phyloP scores from a whole-genome alignment of 1,140 invertebrate species.

The Parapsyche elsis region DNA sequence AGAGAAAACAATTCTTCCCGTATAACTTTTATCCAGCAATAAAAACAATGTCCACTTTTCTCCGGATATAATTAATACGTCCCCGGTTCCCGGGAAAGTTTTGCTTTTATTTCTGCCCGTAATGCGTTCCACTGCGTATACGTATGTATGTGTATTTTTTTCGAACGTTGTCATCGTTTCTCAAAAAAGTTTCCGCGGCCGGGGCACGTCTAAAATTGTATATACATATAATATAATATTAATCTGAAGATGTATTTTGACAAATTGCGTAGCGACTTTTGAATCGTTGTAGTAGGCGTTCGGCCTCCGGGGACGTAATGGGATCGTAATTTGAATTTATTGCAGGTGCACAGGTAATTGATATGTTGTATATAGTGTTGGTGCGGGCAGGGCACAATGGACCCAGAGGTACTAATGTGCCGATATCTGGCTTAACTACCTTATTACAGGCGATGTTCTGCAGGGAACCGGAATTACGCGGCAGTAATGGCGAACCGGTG shows the following conservation, averaged over 20 bases:
- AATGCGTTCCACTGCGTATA: constrained; percentile 22
- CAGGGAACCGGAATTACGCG: constrained; percentile 43
- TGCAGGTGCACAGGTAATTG: constrained; percentile 51
- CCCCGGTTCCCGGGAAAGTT: constrained; percentile 32
- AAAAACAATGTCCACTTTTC: constrained; percentile 40
- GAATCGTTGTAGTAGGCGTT: background rate
- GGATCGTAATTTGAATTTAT: constrained; percentile 56
- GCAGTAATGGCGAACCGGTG: constrained; percentile 16
- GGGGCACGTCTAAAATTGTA: background rate
- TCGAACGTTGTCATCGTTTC: constrained; percentile 3
- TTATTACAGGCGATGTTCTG: constrained; percentile 46
- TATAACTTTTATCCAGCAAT: constrained; percentile 27
- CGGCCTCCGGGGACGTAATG: constrained; percentile 43
- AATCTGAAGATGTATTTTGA: no score
- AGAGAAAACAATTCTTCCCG: constrained; percentile 10
- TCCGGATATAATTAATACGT: constrained; percentile 42
- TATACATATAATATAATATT: no score
- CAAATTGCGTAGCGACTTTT: background rate
- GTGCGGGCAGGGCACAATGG: constrained; percentile 20
- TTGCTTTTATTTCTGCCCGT: constrained; percentile 40
- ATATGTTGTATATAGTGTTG: constrained; percentile 44
- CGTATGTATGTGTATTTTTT: background rate
- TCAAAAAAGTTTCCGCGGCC: constrained; percentile 5
- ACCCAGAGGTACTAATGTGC: constrained; percentile 35
- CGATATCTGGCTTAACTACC: constrained; percentile 44